Percentiles rank a stretch among this genome's conserved stretches.
phyloP scores from a whole-genome alignment of 2,797 vertebrate species.

The Gallirallus australis region DNA sequence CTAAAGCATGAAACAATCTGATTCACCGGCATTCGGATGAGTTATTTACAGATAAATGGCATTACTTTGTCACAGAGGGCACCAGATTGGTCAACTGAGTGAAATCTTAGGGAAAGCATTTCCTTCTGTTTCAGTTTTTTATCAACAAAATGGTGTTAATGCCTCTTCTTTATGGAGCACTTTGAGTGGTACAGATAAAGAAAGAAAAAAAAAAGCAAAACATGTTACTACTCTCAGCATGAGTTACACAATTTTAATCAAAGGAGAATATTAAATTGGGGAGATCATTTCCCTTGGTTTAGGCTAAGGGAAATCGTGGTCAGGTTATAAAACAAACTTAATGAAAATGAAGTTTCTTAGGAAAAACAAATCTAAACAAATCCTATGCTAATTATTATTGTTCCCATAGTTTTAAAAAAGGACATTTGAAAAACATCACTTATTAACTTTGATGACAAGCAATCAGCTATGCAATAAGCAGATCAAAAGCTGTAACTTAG shows the following conservation, averaged over 20 bases:
- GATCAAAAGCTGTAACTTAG: neutral
- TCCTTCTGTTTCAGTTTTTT: neutral
- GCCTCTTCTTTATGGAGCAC: neutral
- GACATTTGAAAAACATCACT: neutral
- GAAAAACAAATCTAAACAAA: neutral
- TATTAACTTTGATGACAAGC: neutral
- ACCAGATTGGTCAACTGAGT: neutral
- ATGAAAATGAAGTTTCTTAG: neutral
- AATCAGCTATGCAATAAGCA: neutral
- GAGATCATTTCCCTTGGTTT: neutral
- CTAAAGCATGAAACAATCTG: neutral
- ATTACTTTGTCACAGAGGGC: neutral
- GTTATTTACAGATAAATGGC: neutral
- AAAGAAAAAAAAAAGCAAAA: neutral
- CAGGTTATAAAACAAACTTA: neutral
- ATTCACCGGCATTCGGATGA: neutral
- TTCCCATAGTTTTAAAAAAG: neutral
- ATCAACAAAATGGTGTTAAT: neutral
- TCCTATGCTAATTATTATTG: neutral
- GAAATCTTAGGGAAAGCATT: neutral
- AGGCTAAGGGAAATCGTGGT: neutral
- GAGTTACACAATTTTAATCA: conserved; percentile 2
- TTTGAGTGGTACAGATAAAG: neutral
- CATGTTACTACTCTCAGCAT: neutral
- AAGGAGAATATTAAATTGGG: neutral